These are phyloP conservation scores for Erebia ligea DNA, from an alignment of 2,888 invertebrate genomes.

Conservation along the genomic window DNA sequence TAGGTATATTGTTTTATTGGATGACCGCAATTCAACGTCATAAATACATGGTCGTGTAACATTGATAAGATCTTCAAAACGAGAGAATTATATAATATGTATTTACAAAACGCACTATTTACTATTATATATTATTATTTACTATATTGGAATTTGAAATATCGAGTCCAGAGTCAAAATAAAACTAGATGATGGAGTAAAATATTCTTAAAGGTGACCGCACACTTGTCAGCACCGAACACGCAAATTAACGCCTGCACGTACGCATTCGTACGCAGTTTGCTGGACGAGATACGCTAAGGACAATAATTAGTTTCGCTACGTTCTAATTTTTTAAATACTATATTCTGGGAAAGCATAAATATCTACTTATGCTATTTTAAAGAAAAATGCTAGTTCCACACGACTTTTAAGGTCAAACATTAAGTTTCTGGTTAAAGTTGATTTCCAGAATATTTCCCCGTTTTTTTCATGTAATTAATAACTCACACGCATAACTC, in stretches of 20 bases:
- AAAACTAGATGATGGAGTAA: background rate
- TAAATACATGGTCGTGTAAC: slow-evolving; percentile 46
- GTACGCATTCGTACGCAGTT: too few species aligned
- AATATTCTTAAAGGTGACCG: background rate
- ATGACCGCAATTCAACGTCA: slow-evolving; percentile 56
- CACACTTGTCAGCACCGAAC: background rate
- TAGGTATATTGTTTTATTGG: slow-evolving; percentile 56
- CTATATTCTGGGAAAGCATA: too few species aligned
- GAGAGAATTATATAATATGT: slow-evolving; percentile 47
- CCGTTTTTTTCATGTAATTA: too few species aligned
- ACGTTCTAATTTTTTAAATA: too few species aligned
- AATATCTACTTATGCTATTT: too few species aligned
- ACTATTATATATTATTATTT: background rate
- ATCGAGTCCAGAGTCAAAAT: slow-evolving; percentile 2
- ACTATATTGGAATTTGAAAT: background rate
- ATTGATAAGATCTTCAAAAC: slow-evolving; percentile 54
- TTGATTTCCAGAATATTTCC: too few species aligned
- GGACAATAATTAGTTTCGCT: too few species aligned
- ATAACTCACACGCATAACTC: too few species aligned
- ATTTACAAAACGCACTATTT: slow-evolving; percentile 57
- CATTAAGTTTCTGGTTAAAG: too few species aligned
- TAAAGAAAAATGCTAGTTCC: too few species aligned
- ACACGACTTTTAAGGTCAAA: too few species aligned
- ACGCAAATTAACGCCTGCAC: background rate
- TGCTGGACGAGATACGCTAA: too few species aligned